These are phyloP conservation scores for Pherbina coryleti DNA, from an alignment of 2,888 invertebrate species.

Conservation along the genomic window DNA sequence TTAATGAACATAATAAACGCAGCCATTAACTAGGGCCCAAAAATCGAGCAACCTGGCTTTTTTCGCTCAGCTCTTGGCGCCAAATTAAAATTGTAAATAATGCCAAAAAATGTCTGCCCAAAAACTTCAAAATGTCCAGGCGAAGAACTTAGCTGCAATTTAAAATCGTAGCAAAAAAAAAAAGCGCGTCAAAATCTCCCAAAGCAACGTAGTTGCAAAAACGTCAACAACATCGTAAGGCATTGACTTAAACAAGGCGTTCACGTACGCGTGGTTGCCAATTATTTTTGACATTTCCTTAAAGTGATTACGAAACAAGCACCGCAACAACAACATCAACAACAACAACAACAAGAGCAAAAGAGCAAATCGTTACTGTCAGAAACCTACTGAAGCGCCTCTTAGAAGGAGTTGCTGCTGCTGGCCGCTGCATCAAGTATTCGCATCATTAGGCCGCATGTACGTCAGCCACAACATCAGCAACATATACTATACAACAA, in stretches of 20 bases:
- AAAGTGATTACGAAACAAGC: conserved; percentile 31
- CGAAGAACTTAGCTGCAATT: background rate
- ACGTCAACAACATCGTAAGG: background rate
- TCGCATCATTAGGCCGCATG: conserved; percentile 33
- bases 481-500: background rate
- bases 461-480: background rate
- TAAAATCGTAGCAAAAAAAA: background rate
- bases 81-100: conserved; percentile 8
- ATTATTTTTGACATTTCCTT: conserved; percentile 47
- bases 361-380: background rate
- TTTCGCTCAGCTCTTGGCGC: conserved; percentile 1
- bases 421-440: background rate
- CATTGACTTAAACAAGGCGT: conserved; percentile 25
- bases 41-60: background rate
- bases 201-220: background rate
- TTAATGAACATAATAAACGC: conserved; percentile 27
- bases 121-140: background rate
- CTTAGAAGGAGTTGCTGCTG: background rate
- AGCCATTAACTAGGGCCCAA: background rate
- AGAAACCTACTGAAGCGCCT: conserved; percentile 24
- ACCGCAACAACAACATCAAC: background rate
- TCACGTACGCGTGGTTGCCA: conserved; percentile 44
- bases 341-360: conserved; percentile 6
- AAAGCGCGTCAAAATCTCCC: background rate
- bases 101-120: background rate